phyloP scores from a whole-genome alignment of 1,140 invertebrate species.

The Megalonaias nervosa region DNA sequence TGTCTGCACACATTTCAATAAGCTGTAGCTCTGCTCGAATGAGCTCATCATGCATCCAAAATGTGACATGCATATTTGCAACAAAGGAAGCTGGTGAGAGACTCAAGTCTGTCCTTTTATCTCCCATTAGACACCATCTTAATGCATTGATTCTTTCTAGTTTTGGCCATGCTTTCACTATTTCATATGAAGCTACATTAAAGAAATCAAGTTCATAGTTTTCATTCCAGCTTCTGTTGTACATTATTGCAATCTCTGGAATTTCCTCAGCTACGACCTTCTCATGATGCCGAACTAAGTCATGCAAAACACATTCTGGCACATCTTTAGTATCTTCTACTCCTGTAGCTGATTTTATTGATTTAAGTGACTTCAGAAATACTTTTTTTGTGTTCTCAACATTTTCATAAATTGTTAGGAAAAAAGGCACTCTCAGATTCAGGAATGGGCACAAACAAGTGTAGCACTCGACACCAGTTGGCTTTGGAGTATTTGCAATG shows the following conservation, averaged over 20 bases:
- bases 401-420: conserved; percentile 5
- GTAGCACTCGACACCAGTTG: conserved; percentile 25
- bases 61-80: conserved; percentile 8
- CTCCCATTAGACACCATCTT: conserved; percentile 7
- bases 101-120: background rate
- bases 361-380: conserved; percentile 8
- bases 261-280: background rate
- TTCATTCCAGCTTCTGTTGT: background rate
- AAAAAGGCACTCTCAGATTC: conserved; percentile 14
- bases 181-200: conserved; percentile 19
- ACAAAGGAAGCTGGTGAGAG: background rate
- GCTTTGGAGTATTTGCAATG: conserved; percentile 3
- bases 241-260: background rate
- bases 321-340: conserved; percentile 9
- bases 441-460: conserved; percentile 16
- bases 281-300: conserved; percentile 11
- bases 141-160: conserved; percentile 9
- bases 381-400: conserved; percentile 17
- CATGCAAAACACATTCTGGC: conserved; percentile 9
- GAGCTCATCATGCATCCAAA: conserved; percentile 1
- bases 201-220: conserved; percentile 30
- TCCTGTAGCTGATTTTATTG: conserved; percentile 10
- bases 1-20: conserved; percentile 13
- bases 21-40: conserved; percentile 10
- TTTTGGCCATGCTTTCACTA: background rate